Evolutionary conservation across 2,113 vertebrate species (phyloP).

Genomic region (Eurystomus gularis): DNA sequence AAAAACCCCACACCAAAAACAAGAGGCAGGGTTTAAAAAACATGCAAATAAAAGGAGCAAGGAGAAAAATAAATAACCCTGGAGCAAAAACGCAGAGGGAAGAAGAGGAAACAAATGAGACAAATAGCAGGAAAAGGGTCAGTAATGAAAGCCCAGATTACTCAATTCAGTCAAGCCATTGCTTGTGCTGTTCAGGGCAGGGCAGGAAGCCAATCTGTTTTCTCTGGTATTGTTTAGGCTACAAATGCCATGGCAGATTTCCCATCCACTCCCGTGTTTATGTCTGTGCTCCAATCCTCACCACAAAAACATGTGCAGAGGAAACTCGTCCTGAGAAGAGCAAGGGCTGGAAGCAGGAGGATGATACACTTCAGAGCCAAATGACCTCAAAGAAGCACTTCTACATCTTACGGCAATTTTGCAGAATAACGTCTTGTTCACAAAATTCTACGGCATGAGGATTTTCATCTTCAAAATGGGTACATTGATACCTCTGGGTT

Average conservation of each 20-base stretch:
- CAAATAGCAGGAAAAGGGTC: slow-evolving; percentile 48
- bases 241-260: slow-evolving; percentile 1
- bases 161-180: slow-evolving; percentile 12
- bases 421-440: background rate
- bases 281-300: background rate
- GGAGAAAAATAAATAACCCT: slow-evolving; percentile 32
- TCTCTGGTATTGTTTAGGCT: slow-evolving; percentile 27
- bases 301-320: background rate
- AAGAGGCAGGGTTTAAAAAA: background rate
- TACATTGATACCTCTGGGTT: slow-evolving; percentile 43
- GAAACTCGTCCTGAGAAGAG: background rate
- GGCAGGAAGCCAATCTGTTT: slow-evolving; percentile 28
- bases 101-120: slow-evolving; percentile 44
- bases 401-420: background rate
- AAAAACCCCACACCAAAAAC: background rate
- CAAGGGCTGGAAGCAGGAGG: background rate
- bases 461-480: slow-evolving; percentile 53
- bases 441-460: background rate
- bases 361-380: background rate
- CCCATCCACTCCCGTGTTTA: slow-evolving; percentile 17
- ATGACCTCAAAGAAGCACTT: background rate
- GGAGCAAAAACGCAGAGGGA: background rate
- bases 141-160: slow-evolving; percentile 44
- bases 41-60: background rate
- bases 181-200: slow-evolving; percentile 5